These are phyloP conservation scores for Troides aeacus DNA, from an alignment of 2,888 invertebrate species.

Conservation along the genomic window DNA sequence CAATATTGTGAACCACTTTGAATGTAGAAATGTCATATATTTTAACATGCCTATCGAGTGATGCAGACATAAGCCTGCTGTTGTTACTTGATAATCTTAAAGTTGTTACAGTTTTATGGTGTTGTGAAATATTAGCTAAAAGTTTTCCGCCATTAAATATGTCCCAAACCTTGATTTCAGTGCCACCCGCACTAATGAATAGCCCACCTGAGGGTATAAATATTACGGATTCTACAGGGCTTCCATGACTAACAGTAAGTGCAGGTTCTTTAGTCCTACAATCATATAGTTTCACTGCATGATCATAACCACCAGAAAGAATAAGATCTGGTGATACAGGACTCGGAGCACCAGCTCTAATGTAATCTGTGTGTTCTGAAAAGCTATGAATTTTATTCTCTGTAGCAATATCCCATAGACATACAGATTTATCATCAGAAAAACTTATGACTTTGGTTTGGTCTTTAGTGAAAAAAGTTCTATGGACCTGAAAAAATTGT, in stretches of 20 bases:
- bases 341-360: slow-evolving; percentile 90
- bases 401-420: slow-evolving; percentile 94
- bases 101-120: slow-evolving; percentile 97
- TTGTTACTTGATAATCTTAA: slow-evolving; percentile 90
- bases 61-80: slow-evolving; percentile 91
- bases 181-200: slow-evolving; percentile 95
- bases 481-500: slow-evolving; percentile 80
- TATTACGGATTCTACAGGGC: slow-evolving; percentile 93
- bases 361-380: slow-evolving; percentile 87
- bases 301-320: slow-evolving; percentile 94
- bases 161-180: slow-evolving; percentile 96
- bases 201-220: slow-evolving; percentile 94
- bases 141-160: slow-evolving; percentile 92
- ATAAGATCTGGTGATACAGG: slow-evolving; percentile 87
- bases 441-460: slow-evolving; percentile 90
- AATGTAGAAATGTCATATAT: slow-evolving; percentile 93
- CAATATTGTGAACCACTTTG: slow-evolving; percentile 92
- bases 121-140: slow-evolving; percentile 91
- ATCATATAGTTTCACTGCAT: slow-evolving; percentile 93
- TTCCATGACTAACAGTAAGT: slow-evolving; percentile 90
- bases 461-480: slow-evolving; percentile 89
- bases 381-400: slow-evolving; percentile 86
- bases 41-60: slow-evolving; percentile 96
- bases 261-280: slow-evolving; percentile 85
- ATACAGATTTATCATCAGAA: slow-evolving; percentile 93